A percentile compares a stretch with the other conserved stretches of the same genome.
Evolutionary conservation across 2,888 invertebrate species (phyloP).

Genomic region (Limnephilus auricula): DNA sequence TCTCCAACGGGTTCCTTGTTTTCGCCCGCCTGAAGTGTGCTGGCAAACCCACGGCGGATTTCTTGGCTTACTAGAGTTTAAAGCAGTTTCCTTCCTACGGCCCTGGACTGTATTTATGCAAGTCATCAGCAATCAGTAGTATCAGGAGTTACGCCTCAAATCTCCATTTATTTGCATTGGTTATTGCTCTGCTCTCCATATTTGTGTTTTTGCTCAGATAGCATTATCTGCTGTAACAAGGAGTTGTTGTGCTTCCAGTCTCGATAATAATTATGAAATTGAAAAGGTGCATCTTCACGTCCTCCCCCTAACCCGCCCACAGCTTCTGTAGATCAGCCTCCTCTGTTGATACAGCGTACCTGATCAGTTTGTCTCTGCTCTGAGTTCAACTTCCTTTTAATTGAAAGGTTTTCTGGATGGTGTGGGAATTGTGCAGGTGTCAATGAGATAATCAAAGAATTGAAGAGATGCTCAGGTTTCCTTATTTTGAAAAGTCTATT

Average conservation of each 20-base stretch:
- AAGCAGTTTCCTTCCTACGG: neutral
- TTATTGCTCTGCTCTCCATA: neutral
- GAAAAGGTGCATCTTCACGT: neutral
- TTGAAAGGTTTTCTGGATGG: neutral
- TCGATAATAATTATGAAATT: neutral
- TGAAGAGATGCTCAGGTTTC: neutral
- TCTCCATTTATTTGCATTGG: neutral
- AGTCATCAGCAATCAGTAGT: neutral
- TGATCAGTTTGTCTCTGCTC: neutral
- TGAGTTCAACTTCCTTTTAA: neutral
- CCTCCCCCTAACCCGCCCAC: slow-evolving; percentile 6
- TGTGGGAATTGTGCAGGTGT: neutral
- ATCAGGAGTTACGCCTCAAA: neutral
- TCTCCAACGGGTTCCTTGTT: no score
- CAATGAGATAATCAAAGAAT: neutral
- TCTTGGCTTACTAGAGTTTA: no score
- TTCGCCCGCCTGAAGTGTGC: no score
- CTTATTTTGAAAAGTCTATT: neutral
- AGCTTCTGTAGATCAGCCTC: neutral
- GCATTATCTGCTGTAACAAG: neutral
- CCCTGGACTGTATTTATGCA: neutral
- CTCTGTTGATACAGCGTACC: neutral
- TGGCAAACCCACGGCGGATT: no score
- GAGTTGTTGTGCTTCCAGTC: neutral
- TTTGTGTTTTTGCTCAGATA: neutral